Base-by-base conservation (phyloP, 64 coral and sea anemone genomes). In the Orbicella faveolata region DNA sequence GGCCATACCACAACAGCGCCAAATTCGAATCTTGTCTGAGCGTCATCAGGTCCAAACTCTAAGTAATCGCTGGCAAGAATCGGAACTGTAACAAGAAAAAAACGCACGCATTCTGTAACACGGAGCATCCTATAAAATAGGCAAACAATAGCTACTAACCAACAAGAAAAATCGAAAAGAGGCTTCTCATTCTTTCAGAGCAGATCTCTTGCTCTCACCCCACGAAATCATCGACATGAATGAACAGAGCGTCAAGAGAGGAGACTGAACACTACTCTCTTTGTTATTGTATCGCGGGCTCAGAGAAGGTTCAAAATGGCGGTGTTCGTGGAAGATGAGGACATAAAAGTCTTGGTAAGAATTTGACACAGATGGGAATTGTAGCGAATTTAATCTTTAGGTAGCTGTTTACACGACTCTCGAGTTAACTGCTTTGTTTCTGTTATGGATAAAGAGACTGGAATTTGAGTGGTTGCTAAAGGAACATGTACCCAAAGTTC, bases 381-480 rank as follows among this genome's bases (percentile, higher is more conserved):
- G 21, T 18, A 30, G 0, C 2, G 19, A 23, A 36, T 44, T 35
- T 54, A 9, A 17, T 87, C 4, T 14, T 14, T 6, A 63, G 11
- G 14, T 20, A 61, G 5, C 2, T 44, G 18, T 9, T 83, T 83
- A 6, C 25, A 63, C 5, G 5, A 36, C 12, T 66, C 13, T 21
- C 17, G 4, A 36, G 11, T 68, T 14, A 70, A 44, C 15, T 59
- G 3, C n/a, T 76, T 18, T 77, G 37, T 77, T 73, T 19, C 34
- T 73, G 9, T 16, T n/a, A 30, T 72, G 9, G 17, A 69, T 41
- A 74, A 68, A 92, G 90, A 92, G 81, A 61, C 20, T 92, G 57
- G 90, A 92, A 61, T 92, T 92, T 92, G 90, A 92, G 26, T 92
- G 90, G 90, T 35, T 92, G 17, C 68, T 92, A 10, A 87, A 64